Evolutionary conservation across 2,113 vertebrate species (phyloP), one percentile per base, ranked within the genome.

Genomic region (Rhinoderma darwinii): DNA sequence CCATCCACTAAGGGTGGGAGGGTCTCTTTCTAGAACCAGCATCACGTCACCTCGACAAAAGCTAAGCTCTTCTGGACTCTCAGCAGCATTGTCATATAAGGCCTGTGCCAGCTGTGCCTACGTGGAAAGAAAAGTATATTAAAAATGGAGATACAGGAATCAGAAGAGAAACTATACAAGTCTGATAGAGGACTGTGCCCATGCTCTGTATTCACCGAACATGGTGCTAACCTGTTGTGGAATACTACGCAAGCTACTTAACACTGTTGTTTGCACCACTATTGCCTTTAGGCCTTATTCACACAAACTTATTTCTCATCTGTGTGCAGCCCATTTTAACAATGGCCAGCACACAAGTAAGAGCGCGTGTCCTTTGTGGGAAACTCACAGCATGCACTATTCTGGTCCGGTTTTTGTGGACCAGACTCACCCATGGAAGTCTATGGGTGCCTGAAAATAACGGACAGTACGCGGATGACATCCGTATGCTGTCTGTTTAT

Each of bases 41-140:
- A 98, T 92, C 85, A 97, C 96, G n/a, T 98, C 97, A 0, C 97
- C 97, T 89, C 96, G 95, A n/a, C 96, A 94, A 89, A 98, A 98
- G 25, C 96, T 96, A 89, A 98, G 92, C 89, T 98, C 97, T 89
- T 97, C 96, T 0, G 96, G 95, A 88, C 96, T 96, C 90, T 98
- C 97, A 0, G 97, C 96, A 0, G 96, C 91, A 92, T 98, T 98
- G 92, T 98, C 97, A 14, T 96, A 98, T 82, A 98, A 93, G 0
- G 97, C 97, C 88, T 96, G 96, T 12, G 96, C 97, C 90, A 98
- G 93, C 83, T 96, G 95, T 59, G 96, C 96, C 97, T 82, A 88
- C 51, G 88, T 73, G 90, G 77, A 75, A 51, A 73, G 27, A 56
- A 84, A 77, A 50, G 20, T 44, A 50, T 44, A n/a, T 76, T 66